Evolutionary conservation across 2,888 invertebrate genomes (phyloP).

Genomic region (Loripinus fragilis): DNA sequence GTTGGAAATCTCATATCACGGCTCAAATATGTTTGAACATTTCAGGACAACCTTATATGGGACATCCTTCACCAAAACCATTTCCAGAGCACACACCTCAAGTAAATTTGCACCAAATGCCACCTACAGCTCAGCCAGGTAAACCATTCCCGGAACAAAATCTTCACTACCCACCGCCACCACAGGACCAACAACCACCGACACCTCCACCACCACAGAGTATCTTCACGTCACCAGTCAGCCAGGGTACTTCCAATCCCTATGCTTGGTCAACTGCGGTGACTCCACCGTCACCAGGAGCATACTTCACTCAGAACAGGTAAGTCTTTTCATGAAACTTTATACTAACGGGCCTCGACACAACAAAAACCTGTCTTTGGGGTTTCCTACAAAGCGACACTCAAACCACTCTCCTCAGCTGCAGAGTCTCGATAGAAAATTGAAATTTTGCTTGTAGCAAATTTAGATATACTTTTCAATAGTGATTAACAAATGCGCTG

Average conservation of each 20-base stretch:
- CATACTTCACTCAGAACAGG: neutral
- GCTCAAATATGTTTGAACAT: no score
- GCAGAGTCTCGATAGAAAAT: no score
- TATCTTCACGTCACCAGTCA: neutral
- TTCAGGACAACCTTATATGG: neutral
- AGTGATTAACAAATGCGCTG: no score
- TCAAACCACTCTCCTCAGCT: no score
- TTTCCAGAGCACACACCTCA: neutral
- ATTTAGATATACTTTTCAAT: no score
- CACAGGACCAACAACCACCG: neutral
- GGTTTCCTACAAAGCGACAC: no score
- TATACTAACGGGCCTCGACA: no score
- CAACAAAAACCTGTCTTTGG: no score
- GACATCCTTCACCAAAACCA: neutral
- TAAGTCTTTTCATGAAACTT: no score
- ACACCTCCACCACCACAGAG: neutral
- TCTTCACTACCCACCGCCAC: neutral
- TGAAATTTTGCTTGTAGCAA: no score
- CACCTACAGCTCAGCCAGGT: neutral
- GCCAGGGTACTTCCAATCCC: neutral
- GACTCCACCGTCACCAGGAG: conserved; percentile 16
- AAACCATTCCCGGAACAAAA: neutral
- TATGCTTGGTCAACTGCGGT: conserved; percentile 22
- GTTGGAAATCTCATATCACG: no score
- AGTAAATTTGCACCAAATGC: neutral